Conservation (phyloP, 2,888 invertebrate species). For the Rapana venosa region DNA sequence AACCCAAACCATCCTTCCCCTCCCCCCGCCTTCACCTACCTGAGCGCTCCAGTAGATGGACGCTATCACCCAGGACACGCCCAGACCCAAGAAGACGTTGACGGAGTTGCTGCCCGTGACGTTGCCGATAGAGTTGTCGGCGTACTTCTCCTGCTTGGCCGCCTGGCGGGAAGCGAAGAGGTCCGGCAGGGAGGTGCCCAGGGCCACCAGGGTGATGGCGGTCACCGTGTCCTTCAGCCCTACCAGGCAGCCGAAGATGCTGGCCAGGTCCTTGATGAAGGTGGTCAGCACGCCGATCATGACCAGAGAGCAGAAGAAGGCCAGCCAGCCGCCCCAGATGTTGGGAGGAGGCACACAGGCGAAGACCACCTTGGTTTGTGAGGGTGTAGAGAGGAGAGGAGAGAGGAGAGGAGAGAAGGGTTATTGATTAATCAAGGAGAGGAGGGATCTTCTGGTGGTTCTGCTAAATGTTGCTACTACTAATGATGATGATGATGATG, state of each 20-base stretch:
- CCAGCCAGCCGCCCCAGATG: constrained; percentile 82
- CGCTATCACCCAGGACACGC: constrained; percentile 82
- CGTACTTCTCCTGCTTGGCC: constrained; percentile 80
- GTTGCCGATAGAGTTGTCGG: constrained; percentile 83
- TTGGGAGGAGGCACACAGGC: constrained; percentile 81
- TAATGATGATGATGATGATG: constrained; percentile 2
- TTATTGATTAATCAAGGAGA: no score
- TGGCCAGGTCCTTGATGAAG: constrained; percentile 82
- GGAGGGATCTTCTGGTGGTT: no score
- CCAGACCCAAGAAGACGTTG: constrained; percentile 83
- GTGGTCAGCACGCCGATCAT: constrained; percentile 82
- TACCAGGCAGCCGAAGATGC: constrained; percentile 82
- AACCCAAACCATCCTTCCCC: neutral
- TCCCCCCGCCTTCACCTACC: constrained; percentile 53
- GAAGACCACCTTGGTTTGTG: constrained; percentile 77
- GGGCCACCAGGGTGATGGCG: constrained; percentile 80
- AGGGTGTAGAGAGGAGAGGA: no score
- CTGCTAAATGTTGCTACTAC: neutral
- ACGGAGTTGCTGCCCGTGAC: constrained; percentile 83
- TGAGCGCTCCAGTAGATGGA: constrained; percentile 78
- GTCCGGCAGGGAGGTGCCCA: constrained; percentile 82
- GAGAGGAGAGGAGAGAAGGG: no score
- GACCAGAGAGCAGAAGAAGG: constrained; percentile 81
- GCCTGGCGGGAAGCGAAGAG: constrained; percentile 82
- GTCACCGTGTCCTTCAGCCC: constrained; percentile 81